Evolutionary conservation across 2,113 vertebrate genomes (phyloP).

Genomic region (Ancistrus triradiatus): DNA sequence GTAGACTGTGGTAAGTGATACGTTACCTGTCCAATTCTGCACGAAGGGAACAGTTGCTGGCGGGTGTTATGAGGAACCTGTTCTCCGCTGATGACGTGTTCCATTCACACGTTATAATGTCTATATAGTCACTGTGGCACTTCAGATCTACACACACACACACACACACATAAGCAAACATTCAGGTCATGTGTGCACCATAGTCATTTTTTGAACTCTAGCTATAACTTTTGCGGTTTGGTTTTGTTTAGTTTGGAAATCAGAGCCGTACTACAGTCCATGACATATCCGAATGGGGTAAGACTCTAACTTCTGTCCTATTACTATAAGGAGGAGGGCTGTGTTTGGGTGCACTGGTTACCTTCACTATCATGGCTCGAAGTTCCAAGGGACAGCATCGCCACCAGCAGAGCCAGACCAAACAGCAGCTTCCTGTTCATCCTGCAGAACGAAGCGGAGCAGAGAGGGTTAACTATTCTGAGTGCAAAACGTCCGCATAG

Average conservation of each 20-base stretch:
- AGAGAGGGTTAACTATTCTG: no score
- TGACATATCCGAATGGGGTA: no score
- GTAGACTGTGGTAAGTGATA: slow-evolving; percentile 2
- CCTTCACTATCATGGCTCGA: background rate
- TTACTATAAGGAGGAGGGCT: no score
- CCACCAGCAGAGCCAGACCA: background rate
- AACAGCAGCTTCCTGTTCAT: slow-evolving; percentile 6
- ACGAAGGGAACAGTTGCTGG: background rate
- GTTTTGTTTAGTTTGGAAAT: no score
- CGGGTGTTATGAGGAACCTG: background rate
- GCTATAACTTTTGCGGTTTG: no score
- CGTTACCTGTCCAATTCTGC: background rate
- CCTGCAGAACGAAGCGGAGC: background rate
- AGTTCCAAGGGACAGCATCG: background rate
- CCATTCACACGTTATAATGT: slow-evolving; percentile 11
- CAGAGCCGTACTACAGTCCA: no score
- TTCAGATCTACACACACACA: slow-evolving; percentile 12
- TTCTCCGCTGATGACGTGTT: slow-evolving; percentile 1
- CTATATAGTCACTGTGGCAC: background rate
- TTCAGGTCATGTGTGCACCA: background rate
- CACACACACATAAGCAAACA: background rate
- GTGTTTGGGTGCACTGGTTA: no score
- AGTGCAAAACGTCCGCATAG: no score
- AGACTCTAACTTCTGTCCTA: no score
- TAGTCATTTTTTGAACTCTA: no score